Evolutionary conservation across 2,888 invertebrate genomes (phyloP).

Genomic region (Caenorhabditis sinica): DNA sequence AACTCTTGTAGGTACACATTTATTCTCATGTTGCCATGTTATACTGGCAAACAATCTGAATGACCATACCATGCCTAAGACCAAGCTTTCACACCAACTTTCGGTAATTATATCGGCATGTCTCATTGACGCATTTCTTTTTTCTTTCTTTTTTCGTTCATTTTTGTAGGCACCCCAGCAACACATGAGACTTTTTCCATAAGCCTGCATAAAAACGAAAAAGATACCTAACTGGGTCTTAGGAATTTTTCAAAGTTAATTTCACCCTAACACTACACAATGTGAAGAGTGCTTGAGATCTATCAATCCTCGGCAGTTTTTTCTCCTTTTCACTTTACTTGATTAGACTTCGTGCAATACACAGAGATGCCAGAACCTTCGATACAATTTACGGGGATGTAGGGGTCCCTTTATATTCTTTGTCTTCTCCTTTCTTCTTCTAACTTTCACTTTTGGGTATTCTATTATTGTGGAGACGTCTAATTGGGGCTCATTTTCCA

Average conservation of each 20-base stretch:
- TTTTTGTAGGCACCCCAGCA: background rate
- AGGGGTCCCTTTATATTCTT: constrained; percentile 20
- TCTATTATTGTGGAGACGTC: constrained; percentile 40
- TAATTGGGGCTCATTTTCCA: constrained; percentile 55
- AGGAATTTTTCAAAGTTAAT: constrained; percentile 43
- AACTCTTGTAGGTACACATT: background rate
- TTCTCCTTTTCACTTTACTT: constrained; percentile 40
- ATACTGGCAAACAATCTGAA: constrained; percentile 13
- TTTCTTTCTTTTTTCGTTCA: constrained; percentile 20
- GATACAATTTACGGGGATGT: constrained; percentile 36
- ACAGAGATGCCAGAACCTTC: constrained; percentile 16
- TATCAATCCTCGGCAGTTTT: constrained; percentile 33
- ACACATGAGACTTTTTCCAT: too few species aligned
- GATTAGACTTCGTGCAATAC: constrained; percentile 44
- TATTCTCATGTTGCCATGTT: constrained; percentile 34
- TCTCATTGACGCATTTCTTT: constrained; percentile 51
- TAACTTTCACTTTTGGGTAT: constrained; percentile 59
- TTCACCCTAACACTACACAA: constrained; percentile 21
- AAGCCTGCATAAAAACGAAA: too few species aligned
- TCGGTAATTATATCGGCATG: constrained; percentile 60
- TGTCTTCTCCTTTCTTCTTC: constrained; percentile 12
- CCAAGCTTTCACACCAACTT: constrained; percentile 47
- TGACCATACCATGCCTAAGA: background rate
- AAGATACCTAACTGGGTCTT: constrained; percentile 38
- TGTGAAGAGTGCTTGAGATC: constrained; percentile 45